Conservation (phyloP, 2,113 vertebrate species). For the Syngnathus typhle region DNA sequence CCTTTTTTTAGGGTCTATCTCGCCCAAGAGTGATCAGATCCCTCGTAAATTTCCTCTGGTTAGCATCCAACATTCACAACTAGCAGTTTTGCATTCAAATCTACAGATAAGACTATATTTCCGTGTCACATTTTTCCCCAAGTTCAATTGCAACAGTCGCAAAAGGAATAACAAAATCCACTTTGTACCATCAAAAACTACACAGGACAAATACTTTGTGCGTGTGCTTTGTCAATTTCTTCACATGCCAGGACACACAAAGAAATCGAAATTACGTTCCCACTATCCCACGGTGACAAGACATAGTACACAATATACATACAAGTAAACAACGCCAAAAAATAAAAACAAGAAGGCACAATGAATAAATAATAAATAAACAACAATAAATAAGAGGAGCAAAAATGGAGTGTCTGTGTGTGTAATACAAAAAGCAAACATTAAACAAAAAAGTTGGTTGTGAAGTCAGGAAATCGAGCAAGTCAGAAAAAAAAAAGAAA, state of each 20-base stretch:
- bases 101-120: background rate
- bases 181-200: background rate
- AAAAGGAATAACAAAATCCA: background rate
- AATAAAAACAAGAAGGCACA: too few species aligned
- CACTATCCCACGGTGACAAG: too few species aligned
- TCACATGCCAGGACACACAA: background rate
- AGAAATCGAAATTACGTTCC: too few species aligned
- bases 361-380: too few species aligned
- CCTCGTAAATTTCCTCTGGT: too few species aligned
- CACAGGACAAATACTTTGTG: background rate
- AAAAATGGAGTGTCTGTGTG: background rate
- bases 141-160: slow-evolving; percentile 26
- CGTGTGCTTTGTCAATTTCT: too few species aligned
- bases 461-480: background rate
- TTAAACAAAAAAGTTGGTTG: background rate
- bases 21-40: too few species aligned
- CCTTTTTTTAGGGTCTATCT: too few species aligned
- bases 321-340: too few species aligned
- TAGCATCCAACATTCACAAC: background rate
- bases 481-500: background rate
- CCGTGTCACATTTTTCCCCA: background rate
- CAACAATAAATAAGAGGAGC: too few species aligned
- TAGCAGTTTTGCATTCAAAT: background rate
- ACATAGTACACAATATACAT: too few species aligned
- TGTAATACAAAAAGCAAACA: background rate